Conservation (phyloP, 2,797 vertebrate genomes). For the Chelonia mydas region DNA sequence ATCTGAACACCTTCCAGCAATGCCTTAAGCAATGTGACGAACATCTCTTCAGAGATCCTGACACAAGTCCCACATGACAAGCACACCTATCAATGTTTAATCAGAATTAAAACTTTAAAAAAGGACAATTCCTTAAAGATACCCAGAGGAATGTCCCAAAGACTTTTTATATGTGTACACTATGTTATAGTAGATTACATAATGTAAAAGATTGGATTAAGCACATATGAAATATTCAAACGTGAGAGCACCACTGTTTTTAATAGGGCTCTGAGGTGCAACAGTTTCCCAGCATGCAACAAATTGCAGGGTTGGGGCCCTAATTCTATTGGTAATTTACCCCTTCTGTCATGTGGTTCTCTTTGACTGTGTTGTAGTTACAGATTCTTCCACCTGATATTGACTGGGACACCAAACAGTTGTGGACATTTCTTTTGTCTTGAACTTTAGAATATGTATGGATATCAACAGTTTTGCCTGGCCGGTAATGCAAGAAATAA, state of each 20-base stretch:
- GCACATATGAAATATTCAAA: too few species aligned
- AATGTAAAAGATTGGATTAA: too few species aligned
- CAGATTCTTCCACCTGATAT: not conserved
- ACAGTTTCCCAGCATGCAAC: not conserved
- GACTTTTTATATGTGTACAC: too few species aligned
- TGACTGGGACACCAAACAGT: not conserved
- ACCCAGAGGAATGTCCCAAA: too few species aligned
- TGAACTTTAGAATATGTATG: not conserved
- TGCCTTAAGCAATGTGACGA: too few species aligned
- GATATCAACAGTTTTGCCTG: not conserved
- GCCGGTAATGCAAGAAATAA: not conserved
- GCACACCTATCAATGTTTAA: too few species aligned
- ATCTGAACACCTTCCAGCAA: too few species aligned
- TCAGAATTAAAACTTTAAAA: too few species aligned
- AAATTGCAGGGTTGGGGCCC: not conserved
- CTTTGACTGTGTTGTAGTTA: not conserved
- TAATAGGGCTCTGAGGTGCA: not conserved
- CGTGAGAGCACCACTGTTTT: not conserved
- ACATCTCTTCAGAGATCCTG: too few species aligned
- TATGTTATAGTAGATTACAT: too few species aligned
- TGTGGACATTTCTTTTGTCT: not conserved
- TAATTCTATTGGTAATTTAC: not conserved
- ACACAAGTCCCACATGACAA: too few species aligned
- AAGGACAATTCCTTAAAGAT: too few species aligned
- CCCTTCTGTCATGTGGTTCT: not conserved